phyloP scores from a whole-genome alignment of 2,113 vertebrate species.

The Marmota monax region DNA sequence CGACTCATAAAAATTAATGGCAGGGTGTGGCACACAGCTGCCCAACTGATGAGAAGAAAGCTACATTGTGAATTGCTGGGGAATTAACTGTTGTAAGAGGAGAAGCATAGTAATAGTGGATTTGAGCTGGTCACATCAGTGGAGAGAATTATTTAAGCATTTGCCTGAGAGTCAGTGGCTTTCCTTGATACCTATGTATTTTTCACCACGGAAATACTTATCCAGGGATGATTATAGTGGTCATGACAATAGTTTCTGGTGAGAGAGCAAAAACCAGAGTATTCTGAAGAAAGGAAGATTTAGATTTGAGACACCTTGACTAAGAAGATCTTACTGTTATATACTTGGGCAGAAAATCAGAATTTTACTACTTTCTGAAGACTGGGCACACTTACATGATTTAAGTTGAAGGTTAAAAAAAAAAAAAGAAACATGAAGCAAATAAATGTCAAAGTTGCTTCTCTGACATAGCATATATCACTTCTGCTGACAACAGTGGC shows the following conservation, averaged over 20 bases:
- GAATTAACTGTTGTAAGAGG: conserved; percentile 72
- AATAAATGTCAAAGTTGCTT: neutral
- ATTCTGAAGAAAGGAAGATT: neutral
- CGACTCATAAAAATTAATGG: conserved; percentile 81
- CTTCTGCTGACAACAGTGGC: neutral
- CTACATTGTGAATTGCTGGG: conserved; percentile 64
- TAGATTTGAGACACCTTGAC: conserved; percentile 8
- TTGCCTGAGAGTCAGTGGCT: neutral
- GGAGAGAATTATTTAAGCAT: conserved; percentile 32
- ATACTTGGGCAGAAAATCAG: neutral
- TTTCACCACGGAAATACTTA: neutral
- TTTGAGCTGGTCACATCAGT: conserved; percentile 47
- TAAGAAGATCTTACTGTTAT: neutral
- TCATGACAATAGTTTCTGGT: neutral
- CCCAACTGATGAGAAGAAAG: conserved; percentile 66
- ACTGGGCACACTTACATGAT: neutral
- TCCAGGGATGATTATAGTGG: neutral
- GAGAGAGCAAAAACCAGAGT: neutral
- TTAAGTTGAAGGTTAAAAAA: neutral
- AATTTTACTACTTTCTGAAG: neutral
- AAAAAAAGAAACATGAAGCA: neutral
- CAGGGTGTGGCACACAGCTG: conserved; percentile 79
- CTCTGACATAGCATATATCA: neutral
- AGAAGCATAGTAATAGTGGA: conserved; percentile 54
- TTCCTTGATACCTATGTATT: neutral